Base-by-base conservation (phyloP, 1,140 invertebrate species). In the Diorhabda carinulata region DNA sequence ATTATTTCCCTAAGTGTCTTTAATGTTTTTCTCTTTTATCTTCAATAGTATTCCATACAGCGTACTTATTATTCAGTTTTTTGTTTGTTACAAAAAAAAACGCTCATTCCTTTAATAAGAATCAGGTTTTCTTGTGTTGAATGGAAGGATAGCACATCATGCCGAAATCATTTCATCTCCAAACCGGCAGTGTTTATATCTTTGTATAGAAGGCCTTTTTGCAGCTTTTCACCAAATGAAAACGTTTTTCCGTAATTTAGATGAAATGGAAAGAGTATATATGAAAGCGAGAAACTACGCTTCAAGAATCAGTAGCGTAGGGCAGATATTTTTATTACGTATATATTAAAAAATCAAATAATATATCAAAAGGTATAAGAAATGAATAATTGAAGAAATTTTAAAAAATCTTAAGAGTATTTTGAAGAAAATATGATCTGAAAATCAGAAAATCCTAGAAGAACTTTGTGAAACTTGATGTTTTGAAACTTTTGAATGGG, bases 181-280 rank as follows among this genome's bases (percentile, higher is more conserved):
- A 69, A 72, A 69, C 67, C 66, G 43, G 67, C 47, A 41, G 61
- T 69, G 71, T 67, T 72, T 72, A 72, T 72, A 69, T 66, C 66
- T 63, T 69, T 64, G 47, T 67, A 64, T 72, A 69, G 64, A 65
- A 72, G 64, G 68, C 68, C 59, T 66, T 72, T 72, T 70, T 72
- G 66, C 65, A 72, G 71, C 71, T 68, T 70, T 59, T 72, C 71
- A 69, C 63, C 69, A 66, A 66, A 72, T 72, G 71, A 72, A 72
- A 72, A 72, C 45, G 61, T 60, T 70, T 68, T 52, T 61, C 60
- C 67, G 70, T 74, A 74, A 74, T 74, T 74, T 74, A 74, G 72
- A 72, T 74, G 71, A 69, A 74, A 70, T 62, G 62, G 44, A 57
- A 59, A 63, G 63, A 64, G 63, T 64, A 57, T 56, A 64, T 25